Base-by-base conservation (phyloP, 1,140 invertebrate genomes). In the Oryzaephilus surinamensis region DNA sequence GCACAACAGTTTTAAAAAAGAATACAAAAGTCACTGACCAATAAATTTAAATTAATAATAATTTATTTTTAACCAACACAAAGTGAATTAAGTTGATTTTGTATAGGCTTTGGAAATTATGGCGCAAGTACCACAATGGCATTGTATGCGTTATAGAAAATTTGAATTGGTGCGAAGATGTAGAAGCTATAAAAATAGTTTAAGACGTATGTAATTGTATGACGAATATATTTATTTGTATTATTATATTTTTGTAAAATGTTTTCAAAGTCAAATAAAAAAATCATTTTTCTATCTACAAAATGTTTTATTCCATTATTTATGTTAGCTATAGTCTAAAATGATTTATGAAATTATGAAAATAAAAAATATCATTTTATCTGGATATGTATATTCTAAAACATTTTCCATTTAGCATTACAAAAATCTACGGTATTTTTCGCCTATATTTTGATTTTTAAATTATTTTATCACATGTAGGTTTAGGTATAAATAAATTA, bases 71-170 rank as follows among this genome's bases (percentile, higher is more conserved):
- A n/a, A n/a, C n/a, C n/a, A n/a, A n/a, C n/a, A n/a, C n/a, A n/a
- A n/a, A n/a, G n/a, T n/a, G n/a, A n/a, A n/a, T n/a, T n/a, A n/a
- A 30, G 12, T 34, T 29, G 14, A 39, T 43, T 39, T 31, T 43
- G 21, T 46, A n/a, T 51, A 74, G 70, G 61, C 65, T 24, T 57
- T 73, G 27, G 63, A 68, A 44, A 67, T 67, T 13, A 80, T 82
- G 76, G 63, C 70, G 41, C 69, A 76, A 53, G 74, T 84, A 38
- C 82, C 82, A 3, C 81, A 84, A 52, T 84, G 78, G 77, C 81
- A 85, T 56, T 85, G 81, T 60, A 66, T 83, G 51, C 68, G 81
- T 39, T 84, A 84, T 58, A 69, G 81, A 38, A 80, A 81, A 51
- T 80, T 83, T 46, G 79, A 83, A 47, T 61, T 80, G 32, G 74